Conservation (phyloP, 2,113 vertebrate genomes). For the Falcunculus frontatus region DNA sequence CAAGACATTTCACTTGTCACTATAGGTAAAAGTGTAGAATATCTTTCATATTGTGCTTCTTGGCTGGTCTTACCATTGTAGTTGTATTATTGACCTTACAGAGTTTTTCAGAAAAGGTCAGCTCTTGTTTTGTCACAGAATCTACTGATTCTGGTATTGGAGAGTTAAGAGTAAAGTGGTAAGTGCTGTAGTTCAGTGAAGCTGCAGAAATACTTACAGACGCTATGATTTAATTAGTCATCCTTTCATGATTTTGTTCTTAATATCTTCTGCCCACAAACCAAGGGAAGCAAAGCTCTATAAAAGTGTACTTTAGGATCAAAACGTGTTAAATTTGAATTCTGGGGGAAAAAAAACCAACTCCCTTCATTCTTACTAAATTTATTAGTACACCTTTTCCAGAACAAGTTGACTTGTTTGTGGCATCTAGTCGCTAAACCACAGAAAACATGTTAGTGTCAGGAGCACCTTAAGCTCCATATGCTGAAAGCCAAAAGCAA, state of each 20-base stretch:
- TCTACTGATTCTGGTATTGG: not conserved
- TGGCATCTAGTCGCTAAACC: constrained; percentile 26
- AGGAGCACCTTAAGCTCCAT: constrained; percentile 28
- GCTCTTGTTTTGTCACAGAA: not conserved
- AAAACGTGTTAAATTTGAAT: not conserved
- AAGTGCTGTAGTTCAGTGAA: not conserved
- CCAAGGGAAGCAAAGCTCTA: not conserved
- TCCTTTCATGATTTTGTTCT: not conserved
- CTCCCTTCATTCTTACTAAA: not conserved
- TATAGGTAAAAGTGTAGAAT: not conserved
- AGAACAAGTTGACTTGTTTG: constrained; percentile 25
- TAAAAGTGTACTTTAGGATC: not conserved
- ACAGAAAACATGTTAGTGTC: constrained; percentile 22
- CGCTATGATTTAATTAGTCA: not conserved
- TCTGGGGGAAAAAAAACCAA: not conserved
- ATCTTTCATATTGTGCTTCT: not conserved
- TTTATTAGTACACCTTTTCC: not conserved
- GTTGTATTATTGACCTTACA: not conserved
- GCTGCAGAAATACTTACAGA: not conserved
- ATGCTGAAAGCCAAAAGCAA: constrained; percentile 57
- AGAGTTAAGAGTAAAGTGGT: not conserved
- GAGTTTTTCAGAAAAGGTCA: not conserved
- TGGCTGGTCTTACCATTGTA: not conserved
- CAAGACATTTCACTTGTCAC: not conserved
- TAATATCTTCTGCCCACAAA: not conserved